A percentile compares a stretch with the other conserved stretches of the same genome.
Evolutionary conservation across 2,113 vertebrate genomes (phyloP).

Genomic region (Rousettus leschenaultii): DNA sequence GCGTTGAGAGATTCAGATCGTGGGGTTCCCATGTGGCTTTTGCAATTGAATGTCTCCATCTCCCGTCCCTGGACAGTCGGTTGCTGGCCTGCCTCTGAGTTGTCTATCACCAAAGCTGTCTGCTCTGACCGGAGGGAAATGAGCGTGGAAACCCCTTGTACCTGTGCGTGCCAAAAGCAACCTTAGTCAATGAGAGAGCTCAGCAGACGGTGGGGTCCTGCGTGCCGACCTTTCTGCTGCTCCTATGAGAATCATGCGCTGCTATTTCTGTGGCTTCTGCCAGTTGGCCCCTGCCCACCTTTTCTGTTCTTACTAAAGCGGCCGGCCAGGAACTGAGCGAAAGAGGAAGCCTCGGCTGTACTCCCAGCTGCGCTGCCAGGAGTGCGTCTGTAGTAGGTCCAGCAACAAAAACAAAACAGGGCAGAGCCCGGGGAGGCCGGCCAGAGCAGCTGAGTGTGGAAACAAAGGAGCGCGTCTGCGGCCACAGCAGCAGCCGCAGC

Average conservation of each 20-base stretch:
- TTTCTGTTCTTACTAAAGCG: conserved; percentile 82
- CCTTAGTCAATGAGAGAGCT: conserved; percentile 63
- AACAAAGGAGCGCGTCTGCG: conserved; percentile 4
- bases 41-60: conserved; percentile 44
- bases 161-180: conserved; percentile 79
- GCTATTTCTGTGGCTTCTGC: conserved; percentile 82
- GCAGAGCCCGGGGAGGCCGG: conserved; percentile 60
- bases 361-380: conserved; percentile 74
- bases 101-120: conserved; percentile 67
- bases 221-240: conserved; percentile 78
- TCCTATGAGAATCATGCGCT: conserved; percentile 81
- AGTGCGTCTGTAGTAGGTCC: conserved; percentile 77
- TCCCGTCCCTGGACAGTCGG: conserved; percentile 12
- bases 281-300: conserved; percentile 85
- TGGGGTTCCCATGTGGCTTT: background rate
- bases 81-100: conserved; percentile 34
- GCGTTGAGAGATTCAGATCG: conserved; percentile 16
- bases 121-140: conserved; percentile 75
- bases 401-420: conserved; percentile 73
- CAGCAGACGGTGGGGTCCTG: conserved; percentile 51
- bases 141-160: conserved; percentile 76
- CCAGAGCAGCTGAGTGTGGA: conserved; percentile 75
- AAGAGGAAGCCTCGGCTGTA: conserved; percentile 81
- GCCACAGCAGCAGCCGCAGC: background rate
- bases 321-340: conserved; percentile 75